Evolutionary conservation across 1,140 invertebrate species (phyloP).

Genomic region (Diachasma alloeum): DNA sequence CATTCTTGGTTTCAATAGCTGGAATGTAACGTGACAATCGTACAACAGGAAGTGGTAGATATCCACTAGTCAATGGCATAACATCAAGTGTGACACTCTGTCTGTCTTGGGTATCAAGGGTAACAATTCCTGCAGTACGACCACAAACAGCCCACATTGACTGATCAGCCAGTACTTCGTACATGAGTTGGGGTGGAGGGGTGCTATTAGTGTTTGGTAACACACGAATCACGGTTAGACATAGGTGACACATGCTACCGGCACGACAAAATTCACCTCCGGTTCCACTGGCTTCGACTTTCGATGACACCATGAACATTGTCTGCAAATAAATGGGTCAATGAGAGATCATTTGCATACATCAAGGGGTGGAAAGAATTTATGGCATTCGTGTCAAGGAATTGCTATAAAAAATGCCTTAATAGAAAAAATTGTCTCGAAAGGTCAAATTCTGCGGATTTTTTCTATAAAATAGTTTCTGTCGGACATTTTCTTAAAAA

Average conservation of each 20-base stretch:
- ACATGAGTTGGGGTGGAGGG: constrained; percentile 80
- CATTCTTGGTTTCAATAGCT: constrained; percentile 74
- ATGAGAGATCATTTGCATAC: no score
- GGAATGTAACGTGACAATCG: constrained; percentile 92
- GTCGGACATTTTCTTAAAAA: no score
- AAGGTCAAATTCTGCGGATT: no score
- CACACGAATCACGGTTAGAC: constrained; percentile 75
- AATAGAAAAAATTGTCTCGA: no score
- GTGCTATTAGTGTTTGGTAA: constrained; percentile 53
- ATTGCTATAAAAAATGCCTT: not conserved
- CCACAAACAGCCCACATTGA: constrained; percentile 93
- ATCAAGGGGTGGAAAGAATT: no score
- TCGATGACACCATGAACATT: constrained; percentile 82
- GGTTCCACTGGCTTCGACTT: constrained; percentile 80
- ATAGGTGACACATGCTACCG: constrained; percentile 86
- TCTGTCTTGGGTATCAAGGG: constrained; percentile 74
- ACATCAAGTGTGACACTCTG: constrained; percentile 86
- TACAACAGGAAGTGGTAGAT: constrained; percentile 86
- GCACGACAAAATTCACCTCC: constrained; percentile 90
- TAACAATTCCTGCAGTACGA: constrained; percentile 85
- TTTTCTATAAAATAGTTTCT: no score
- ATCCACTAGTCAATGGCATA: constrained; percentile 89
- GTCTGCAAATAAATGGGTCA: constrained; percentile 68
- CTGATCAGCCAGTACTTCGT: constrained; percentile 90
- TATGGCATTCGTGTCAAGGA: no score